phyloP scores from a whole-genome alignment of 64 coral and sea anemone genomes.

The Pocillopora damicornis region DNA sequence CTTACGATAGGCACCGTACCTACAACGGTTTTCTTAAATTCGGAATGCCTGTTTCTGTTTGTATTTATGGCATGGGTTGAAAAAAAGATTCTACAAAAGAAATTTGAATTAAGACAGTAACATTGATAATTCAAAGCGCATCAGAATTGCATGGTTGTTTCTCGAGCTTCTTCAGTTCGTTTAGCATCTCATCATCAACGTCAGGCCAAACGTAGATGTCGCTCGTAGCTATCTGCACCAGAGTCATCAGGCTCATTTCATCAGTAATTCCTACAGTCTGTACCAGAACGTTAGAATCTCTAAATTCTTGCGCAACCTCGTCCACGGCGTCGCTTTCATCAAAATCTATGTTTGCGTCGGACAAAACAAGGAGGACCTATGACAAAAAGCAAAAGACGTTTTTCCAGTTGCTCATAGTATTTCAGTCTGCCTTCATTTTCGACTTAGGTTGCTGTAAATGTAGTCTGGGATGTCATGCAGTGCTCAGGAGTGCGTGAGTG shows the following conservation, averaged over 20 bases:
- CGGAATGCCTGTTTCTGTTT: too few relatives aligned
- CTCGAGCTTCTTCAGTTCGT: not conserved
- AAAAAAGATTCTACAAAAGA: too few relatives aligned
- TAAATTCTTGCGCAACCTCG: not conserved
- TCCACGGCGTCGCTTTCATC: not conserved
- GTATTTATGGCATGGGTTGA: too few relatives aligned
- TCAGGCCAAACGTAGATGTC: conserved; percentile 9
- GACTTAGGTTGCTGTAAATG: too few relatives aligned
- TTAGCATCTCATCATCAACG: not conserved
- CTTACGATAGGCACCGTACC: too few relatives aligned
- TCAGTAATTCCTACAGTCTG: not conserved
- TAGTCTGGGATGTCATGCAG: too few relatives aligned
- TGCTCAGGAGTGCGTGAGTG: too few relatives aligned
- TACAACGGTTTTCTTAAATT: too few relatives aligned
- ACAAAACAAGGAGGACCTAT: conserved; percentile 4
- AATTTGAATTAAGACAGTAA: too few relatives aligned
- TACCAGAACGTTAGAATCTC: not conserved
- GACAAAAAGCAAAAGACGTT: not conserved
- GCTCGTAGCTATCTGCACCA: conserved; percentile 11
- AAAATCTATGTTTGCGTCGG: not conserved
- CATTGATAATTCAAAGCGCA: not conserved
- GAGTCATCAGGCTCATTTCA: not conserved
- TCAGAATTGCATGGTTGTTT: not conserved
- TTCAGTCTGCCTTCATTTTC: too few relatives aligned
- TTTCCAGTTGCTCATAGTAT: too few relatives aligned